Percentiles rank a stretch among this genome's conserved stretches.
Conservation (phyloP, 2,888 invertebrate species). For the Drosophila paucipuncta region DNA sequence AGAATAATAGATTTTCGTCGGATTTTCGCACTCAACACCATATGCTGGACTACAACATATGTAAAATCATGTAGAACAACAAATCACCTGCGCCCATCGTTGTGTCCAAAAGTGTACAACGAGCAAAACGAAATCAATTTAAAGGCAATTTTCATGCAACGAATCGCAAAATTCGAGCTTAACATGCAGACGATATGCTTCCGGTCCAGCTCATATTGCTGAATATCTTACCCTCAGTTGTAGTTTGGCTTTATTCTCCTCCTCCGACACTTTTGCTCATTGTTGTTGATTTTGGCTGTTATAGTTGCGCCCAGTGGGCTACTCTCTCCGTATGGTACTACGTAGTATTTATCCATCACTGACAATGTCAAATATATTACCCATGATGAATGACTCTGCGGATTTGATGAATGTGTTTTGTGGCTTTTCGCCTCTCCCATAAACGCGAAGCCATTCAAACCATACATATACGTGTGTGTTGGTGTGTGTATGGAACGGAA, state of each 20-base stretch:
- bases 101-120: neutral
- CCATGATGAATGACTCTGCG: conserved; percentile 81
- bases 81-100: conserved; percentile 41
- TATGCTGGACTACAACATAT: neutral
- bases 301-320: conserved; percentile 41
- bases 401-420: conserved; percentile 82
- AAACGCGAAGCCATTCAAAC: conserved; percentile 39
- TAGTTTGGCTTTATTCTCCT: conserved; percentile 28
- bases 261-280: neutral
- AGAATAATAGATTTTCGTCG: neutral
- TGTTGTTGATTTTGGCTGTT: conserved; percentile 28
- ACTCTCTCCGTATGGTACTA: conserved; percentile 31
- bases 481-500: conserved; percentile 8
- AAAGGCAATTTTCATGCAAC: conserved; percentile 66
- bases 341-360: conserved; percentile 81
- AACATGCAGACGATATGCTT: conserved; percentile 73
- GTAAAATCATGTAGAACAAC: conserved; percentile 8
- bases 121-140: conserved; percentile 52
- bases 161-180: conserved; percentile 70
- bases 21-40: conserved; percentile 2
- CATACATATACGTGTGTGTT: neutral
- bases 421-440: conserved; percentile 68
- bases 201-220: conserved; percentile 53
- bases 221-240: conserved; percentile 55
- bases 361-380: conserved; percentile 82